Conservation (phyloP, 2,888 invertebrate genomes). For the Latheticus oryzae region DNA sequence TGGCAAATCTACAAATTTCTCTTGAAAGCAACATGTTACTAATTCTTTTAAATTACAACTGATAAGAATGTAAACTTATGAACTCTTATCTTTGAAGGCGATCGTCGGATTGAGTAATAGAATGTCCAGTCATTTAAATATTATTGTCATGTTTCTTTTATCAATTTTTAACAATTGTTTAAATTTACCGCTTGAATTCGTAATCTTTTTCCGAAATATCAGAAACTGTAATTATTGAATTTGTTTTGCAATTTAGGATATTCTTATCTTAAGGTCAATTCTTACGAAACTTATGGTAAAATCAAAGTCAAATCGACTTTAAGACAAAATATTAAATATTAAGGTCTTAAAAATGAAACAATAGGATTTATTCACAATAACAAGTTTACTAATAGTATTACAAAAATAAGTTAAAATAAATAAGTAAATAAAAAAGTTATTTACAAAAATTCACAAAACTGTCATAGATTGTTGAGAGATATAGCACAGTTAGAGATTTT, state of each 20-base stretch:
- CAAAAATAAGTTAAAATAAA: conserved; percentile 39
- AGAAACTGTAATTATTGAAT: too few relatives aligned
- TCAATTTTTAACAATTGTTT: conserved; percentile 10
- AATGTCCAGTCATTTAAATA: conserved; percentile 32
- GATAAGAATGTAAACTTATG: conserved; percentile 33
- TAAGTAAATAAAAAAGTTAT: conserved; percentile 25
- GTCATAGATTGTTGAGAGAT: conserved; percentile 29
- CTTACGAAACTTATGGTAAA: too few relatives aligned
- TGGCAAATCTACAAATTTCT: conserved; percentile 16
- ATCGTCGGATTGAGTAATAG: conserved; percentile 25
- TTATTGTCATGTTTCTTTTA: conserved; percentile 3
- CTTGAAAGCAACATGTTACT: conserved; percentile 29
- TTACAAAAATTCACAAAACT: conserved; percentile 21
- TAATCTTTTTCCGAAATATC: background rate
- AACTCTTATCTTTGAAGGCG: conserved; percentile 32
- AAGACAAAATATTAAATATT: too few relatives aligned
- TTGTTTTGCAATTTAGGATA: background rate
- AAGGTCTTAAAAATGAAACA: conserved; percentile 17
- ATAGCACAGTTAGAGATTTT: conserved; percentile 16
- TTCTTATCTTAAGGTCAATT: too few relatives aligned
- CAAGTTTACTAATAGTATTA: conserved; percentile 28
- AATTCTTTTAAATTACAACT: conserved; percentile 27
- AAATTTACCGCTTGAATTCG: conserved; percentile 3
- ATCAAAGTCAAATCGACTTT: too few relatives aligned
- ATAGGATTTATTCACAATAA: conserved; percentile 12